phyloP scores from a whole-genome alignment of 1,140 invertebrate genomes.

The Acromyrmex heyeri region DNA sequence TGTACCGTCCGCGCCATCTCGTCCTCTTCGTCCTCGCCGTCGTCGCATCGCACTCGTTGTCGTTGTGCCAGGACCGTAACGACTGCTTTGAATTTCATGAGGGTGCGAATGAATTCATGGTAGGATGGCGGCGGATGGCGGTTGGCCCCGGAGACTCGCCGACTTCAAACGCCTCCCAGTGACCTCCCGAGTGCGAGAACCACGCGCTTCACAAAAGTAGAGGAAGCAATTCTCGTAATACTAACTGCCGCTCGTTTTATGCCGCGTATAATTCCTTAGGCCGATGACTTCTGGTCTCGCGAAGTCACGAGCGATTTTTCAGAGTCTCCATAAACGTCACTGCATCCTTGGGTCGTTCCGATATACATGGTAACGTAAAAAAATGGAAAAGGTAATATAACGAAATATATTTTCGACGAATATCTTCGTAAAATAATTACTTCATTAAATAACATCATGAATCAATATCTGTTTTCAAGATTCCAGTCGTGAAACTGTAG shows the following conservation, averaged over 20 bases:
- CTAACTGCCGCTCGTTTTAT: slow-evolving; percentile 58
- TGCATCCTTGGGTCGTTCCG: background rate
- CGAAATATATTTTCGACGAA: background rate
- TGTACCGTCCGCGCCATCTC: slow-evolving; percentile 35
- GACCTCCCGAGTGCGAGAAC: slow-evolving; percentile 16
- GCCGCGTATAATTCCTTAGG: slow-evolving; percentile 18
- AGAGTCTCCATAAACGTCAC: background rate
- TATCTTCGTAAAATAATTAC: background rate
- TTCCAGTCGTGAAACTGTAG: background rate
- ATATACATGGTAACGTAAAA: background rate
- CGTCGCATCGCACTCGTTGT: slow-evolving; percentile 65
- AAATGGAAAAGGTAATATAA: background rate
- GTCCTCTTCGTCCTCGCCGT: slow-evolving; percentile 46
- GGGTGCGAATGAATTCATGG: slow-evolving; percentile 83
- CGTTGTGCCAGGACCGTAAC: slow-evolving; percentile 80
- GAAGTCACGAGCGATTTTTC: background rate
- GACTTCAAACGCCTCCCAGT: slow-evolving; percentile 65
- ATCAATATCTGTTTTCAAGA: background rate
- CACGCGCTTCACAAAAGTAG: slow-evolving; percentile 45
- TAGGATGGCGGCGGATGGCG: slow-evolving; percentile 66
- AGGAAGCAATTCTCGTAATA: slow-evolving; percentile 59
- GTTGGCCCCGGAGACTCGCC: slow-evolving; percentile 63
- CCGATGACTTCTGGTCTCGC: background rate
- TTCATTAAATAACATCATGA: background rate
- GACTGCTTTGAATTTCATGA: slow-evolving; percentile 84